Evolutionary conservation across 2,797 vertebrate species (phyloP), one percentile per base, ranked within the genome.

Genomic region (Pseudochirops cupreus): DNA sequence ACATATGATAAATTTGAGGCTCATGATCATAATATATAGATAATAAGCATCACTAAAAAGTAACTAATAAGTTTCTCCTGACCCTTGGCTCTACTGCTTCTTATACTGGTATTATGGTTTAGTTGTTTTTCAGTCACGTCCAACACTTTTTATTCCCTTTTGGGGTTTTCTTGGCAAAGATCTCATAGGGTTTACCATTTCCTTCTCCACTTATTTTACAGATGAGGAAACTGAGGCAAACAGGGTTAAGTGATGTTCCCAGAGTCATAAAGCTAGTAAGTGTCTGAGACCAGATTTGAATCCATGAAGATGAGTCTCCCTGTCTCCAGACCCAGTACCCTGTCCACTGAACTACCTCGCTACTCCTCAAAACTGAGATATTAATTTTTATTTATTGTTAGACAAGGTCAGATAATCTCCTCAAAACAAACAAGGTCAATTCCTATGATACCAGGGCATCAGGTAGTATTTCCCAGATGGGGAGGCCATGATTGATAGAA

Each of bases 301-400:
- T 1, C n/a, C n/a, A 21, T 18, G n/a, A 74, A 39, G 67, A 39
- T 74, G 67, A 21, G n/a, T 74, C 67, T 39, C 39, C 1, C 16
- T 74, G 33, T 39, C 5, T 74, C 33, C n/a, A 39, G 5, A 6
- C 1, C n/a, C n/a, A 74, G 67, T 14, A 39, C n/a, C 3, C 33
- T 39, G 39, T 6, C 33, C 14, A n/a, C 24, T 46, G 50, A 31
- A 11, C 12, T 5, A n/a, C 13, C 62, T 67, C 46, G 2, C n/a
- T 82, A n/a, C 7, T 18, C 2, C 16, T 1, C 14, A 31, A 24
- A 67, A 94, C 4, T 52, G 29, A 82, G 82, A 91, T 59, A 6
- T 90, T 94, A 92, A 91, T 92, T 91, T 94, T 94, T 26, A 31
- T 0, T n/a, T 89, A 5, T 56, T 39, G 91, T 13, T 33, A 92